phyloP scores from a whole-genome alignment of 2,888 invertebrate species.

The Xiphydria camelus region DNA sequence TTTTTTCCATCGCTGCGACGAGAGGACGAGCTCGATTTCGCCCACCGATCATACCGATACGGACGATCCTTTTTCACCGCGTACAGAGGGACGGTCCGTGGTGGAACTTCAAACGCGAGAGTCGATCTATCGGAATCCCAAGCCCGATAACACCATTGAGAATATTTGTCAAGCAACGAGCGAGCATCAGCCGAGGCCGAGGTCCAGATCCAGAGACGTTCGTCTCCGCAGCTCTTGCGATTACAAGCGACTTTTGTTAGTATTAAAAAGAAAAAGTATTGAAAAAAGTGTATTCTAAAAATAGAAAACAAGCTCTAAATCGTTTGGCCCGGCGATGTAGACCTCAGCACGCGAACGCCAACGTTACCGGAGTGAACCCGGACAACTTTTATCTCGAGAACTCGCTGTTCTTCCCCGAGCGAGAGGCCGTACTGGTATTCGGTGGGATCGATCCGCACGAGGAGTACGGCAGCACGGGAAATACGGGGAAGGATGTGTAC shows the following conservation, averaged over 20 bases:
- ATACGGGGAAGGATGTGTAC: conserved; percentile 67
- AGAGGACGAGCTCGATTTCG: conserved; percentile 33
- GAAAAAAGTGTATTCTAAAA: no score
- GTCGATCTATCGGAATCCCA: conserved; percentile 16
- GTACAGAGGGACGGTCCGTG: conserved; percentile 19
- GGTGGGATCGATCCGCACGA: conserved; percentile 72
- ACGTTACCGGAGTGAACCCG: conserved; percentile 23
- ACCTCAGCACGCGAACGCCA: conserved; percentile 28
- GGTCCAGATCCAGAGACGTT: conserved; percentile 3
- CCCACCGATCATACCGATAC: conserved; percentile 34
- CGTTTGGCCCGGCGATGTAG: no score
- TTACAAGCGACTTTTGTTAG: no score
- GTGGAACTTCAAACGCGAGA: conserved; percentile 20
- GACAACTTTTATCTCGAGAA: conserved; percentile 60
- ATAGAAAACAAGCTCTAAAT: no score
- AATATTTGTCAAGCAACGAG: not conserved
- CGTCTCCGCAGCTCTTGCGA: conserved; percentile 3
- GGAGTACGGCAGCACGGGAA: conserved; percentile 61
- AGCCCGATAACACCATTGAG: not conserved
- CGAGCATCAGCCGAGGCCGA: not conserved
- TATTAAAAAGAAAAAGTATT: no score
- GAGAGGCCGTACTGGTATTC: conserved; percentile 68
- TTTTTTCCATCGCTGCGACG: conserved; percentile 35
- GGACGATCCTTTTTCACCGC: conserved; percentile 31
- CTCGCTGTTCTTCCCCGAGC: conserved; percentile 63